phyloP scores from a whole-genome alignment of 1,140 invertebrate genomes.

The Sycophaga agraensis region DNA sequence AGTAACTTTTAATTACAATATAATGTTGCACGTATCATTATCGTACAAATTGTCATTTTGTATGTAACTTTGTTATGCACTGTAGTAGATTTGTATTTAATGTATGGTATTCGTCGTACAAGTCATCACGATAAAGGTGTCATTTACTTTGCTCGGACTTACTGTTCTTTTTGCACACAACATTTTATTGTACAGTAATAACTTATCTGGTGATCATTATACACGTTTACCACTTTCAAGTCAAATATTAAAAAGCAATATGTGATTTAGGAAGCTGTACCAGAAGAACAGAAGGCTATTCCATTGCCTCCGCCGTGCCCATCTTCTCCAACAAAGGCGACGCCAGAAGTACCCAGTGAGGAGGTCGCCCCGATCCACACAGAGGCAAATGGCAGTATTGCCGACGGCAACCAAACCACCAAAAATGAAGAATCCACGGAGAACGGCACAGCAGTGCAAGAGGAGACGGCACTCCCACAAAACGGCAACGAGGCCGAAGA shows the following conservation, averaged over 20 bases:
- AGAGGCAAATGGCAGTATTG: no score
- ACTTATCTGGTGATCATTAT: neutral
- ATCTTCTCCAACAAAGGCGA: conserved; percentile 7
- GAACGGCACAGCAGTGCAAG: no score
- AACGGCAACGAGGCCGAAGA: no score
- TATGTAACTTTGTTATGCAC: conserved; percentile 10
- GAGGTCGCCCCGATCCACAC: neutral
- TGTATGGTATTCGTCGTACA: neutral
- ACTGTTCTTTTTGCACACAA: neutral
- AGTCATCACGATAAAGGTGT: neutral
- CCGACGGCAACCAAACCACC: no score
- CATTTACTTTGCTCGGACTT: no score
- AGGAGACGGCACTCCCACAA: no score
- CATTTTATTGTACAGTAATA: neutral
- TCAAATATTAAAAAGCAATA: neutral
- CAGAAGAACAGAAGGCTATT: conserved; percentile 19
- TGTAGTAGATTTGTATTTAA: neutral
- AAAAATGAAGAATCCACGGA: no score
- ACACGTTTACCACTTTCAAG: neutral
- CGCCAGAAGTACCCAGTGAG: conserved; percentile 8
- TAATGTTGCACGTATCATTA: conserved; percentile 22
- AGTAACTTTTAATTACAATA: conserved; percentile 25
- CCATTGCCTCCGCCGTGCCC: conserved; percentile 16
- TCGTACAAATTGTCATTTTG: conserved; percentile 5
- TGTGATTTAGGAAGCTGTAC: neutral